phyloP scores from a whole-genome alignment of 2,113 vertebrate genomes.

The Nyctereutes procyonoides region DNA sequence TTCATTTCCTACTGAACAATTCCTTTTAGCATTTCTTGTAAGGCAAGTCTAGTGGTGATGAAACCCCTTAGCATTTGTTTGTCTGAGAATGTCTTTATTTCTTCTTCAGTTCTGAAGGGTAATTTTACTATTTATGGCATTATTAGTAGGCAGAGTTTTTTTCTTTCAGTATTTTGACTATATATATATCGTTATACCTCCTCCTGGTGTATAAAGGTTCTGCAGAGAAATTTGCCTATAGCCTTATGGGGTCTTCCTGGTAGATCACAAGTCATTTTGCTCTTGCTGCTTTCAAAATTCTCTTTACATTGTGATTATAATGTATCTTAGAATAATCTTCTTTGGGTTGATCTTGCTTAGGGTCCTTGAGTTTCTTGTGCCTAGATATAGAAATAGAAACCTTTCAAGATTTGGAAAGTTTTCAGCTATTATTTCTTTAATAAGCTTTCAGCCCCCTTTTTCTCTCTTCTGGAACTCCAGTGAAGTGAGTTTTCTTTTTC shows the following conservation, averaged over 20 bases:
- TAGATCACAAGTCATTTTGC: neutral
- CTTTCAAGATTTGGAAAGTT: neutral
- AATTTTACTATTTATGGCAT: neutral
- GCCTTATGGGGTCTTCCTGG: neutral
- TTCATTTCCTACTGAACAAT: neutral
- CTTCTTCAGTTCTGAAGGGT: neutral
- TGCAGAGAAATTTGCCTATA: neutral
- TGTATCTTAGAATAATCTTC: neutral
- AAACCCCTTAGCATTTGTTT: neutral
- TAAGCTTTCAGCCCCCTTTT: neutral
- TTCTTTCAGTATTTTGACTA: neutral
- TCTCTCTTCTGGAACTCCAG: neutral
- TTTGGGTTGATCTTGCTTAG: neutral
- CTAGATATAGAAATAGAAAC: neutral
- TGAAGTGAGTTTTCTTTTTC: neutral
- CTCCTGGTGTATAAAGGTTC: neutral
- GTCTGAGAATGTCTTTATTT: neutral
- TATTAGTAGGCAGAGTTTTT: neutral
- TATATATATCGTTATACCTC: neutral
- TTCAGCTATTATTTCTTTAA: neutral
- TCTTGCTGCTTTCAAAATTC: neutral
- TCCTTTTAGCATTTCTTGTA: neutral
- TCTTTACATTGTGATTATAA: neutral
- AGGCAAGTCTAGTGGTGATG: neutral
- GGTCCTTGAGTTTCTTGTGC: neutral